These are phyloP conservation scores for Sebastes minor DNA, from an alignment of 2,797 vertebrate species.

Conservation along the genomic window DNA sequence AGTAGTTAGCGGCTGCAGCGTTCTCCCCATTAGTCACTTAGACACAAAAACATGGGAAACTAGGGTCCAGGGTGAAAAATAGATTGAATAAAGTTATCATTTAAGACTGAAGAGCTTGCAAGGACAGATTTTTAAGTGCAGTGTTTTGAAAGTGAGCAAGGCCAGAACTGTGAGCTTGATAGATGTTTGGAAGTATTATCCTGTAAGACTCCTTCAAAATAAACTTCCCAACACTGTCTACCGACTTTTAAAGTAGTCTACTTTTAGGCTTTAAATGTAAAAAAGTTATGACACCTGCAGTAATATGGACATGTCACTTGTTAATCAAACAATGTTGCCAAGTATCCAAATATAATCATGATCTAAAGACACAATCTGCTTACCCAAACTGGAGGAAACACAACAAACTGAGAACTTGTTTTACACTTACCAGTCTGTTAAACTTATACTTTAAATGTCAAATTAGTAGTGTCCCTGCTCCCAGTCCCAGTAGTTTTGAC, in stretches of 20 bases:
- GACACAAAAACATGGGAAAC: too few species aligned
- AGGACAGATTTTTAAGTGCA: not conserved
- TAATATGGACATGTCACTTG: not conserved
- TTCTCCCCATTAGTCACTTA: too few species aligned
- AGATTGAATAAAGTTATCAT: too few species aligned
- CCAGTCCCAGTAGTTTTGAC: not conserved
- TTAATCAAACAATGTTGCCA: not conserved
- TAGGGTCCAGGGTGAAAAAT: too few species aligned
- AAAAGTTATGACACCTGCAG: not conserved
- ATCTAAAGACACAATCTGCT: not conserved
- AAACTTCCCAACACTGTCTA: not conserved
- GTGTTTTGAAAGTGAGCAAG: not conserved
- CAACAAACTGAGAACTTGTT: not conserved
- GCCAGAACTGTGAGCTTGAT: not conserved
- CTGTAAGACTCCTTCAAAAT: not conserved
- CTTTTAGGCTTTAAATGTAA: not conserved
- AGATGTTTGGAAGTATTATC: not conserved
- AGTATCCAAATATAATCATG: not conserved
- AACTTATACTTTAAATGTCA: not conserved
- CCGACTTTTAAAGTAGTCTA: not conserved
- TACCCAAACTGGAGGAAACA: not conserved
- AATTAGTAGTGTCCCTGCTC: not conserved
- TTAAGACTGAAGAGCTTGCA: not conserved
- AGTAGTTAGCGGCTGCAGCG: too few species aligned
- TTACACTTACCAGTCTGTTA: not conserved